These are phyloP conservation scores for Melitaea cinxia DNA, from an alignment of 1,140 invertebrate species.

Conservation along the genomic window DNA sequence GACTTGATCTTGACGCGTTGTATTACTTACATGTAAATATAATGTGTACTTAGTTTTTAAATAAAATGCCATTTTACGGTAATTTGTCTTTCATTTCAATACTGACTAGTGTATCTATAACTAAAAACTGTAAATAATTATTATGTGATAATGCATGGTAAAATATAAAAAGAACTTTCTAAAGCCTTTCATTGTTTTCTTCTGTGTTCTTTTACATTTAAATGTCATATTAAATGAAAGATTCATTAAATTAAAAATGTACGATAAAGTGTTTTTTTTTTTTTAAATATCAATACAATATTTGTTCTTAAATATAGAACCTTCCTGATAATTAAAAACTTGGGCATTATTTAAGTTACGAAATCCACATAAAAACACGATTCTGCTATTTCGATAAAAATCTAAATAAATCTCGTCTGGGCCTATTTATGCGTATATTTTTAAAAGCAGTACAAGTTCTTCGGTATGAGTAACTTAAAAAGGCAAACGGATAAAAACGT, in stretches of 20 bases:
- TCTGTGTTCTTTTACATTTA: too few relatives aligned
- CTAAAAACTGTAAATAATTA: too few relatives aligned
- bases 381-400: constrained; percentile 18
- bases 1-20: constrained; percentile 78
- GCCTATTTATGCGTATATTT: constrained; percentile 12
- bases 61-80: constrained; percentile 71
- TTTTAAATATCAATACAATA: too few relatives aligned
- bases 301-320: too few relatives aligned
- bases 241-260: too few relatives aligned
- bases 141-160: too few relatives aligned
- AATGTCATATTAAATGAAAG: too few relatives aligned
- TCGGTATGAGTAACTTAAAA: constrained; percentile 26
- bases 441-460: constrained; percentile 13
- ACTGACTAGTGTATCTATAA: not conserved
- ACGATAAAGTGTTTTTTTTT: too few relatives aligned
- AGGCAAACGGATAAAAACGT: constrained; percentile 11
- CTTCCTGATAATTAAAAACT: too few relatives aligned
- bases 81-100: constrained; percentile 21
- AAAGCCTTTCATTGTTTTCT: too few relatives aligned
- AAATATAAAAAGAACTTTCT: too few relatives aligned
- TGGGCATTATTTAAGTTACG: not conserved
- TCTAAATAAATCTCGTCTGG: constrained; percentile 9
- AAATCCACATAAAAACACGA: not conserved
- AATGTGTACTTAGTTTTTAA: constrained; percentile 62
- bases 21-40: constrained; percentile 77